Base-by-base conservation (phyloP, 2,113 vertebrate genomes). In the Odocoileus hemionus region DNA sequence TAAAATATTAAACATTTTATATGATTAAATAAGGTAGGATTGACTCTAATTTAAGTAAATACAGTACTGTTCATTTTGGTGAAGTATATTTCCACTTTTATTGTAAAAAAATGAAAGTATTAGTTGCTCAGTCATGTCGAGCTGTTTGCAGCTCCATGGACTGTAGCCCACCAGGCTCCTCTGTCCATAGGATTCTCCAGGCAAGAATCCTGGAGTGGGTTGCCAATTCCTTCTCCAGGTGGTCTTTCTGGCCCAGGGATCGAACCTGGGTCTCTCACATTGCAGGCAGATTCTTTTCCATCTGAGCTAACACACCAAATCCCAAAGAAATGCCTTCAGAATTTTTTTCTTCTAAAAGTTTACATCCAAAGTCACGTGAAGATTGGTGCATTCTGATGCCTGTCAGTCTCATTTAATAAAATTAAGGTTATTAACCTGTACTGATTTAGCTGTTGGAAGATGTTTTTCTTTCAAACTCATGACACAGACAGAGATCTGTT, bases 231-330 rank as follows among this genome's bases (percentile, higher is more conserved):
- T 70, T 23, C n/a, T 39, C n/a, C n/a, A 39, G 19, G n/a, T 5
- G 10, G 23, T 12, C 67, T 39, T 39, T 21, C 19, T 70, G n/a
- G n/a, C 19, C n/a, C 67, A 70, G n/a, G n/a, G 19, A 70, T 39
- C 5, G 0, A 70, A 70, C n/a, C 19, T 6, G n/a, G 67, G 67
- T 70, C 19, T 70, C n/a, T 10, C n/a, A 23, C n/a, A 39, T 23
- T 39, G n/a, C 19, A 39, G n/a, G 19, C 19, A 39, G 67, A 70
- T 23, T 39, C 3, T 67, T n/a, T 67, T 9, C 7, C 1, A 0
- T n/a, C 10, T 1, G 21, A 70, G n/a, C 33, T 47, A 83, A 30
- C 21, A 52, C 25, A 14, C 16, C 19, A 30, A 23, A 43, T 43
- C 17, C 7, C 2, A 50, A 61, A 86, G 54, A 86, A 85, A 86